These are phyloP conservation scores for Apeltes quadracus DNA, from an alignment of 2,113 vertebrate species.

Conservation along the genomic window DNA sequence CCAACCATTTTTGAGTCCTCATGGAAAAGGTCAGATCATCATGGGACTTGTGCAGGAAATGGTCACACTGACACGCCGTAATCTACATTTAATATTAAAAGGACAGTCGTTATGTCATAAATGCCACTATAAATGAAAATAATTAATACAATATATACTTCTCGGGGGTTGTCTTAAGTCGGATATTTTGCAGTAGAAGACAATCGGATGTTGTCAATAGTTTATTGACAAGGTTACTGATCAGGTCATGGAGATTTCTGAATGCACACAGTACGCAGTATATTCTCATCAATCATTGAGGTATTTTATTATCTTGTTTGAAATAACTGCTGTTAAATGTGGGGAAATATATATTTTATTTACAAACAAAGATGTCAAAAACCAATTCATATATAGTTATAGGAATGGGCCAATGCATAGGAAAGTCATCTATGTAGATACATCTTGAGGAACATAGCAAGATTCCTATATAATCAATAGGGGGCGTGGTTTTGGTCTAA, in stretches of 20 bases:
- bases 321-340: no score
- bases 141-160: not conserved
- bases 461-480: no score
- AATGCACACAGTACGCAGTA: no score
- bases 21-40: constrained; percentile 57
- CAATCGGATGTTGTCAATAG: not conserved
- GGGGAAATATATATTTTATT: no score
- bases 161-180: not conserved
- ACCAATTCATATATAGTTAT: no score
- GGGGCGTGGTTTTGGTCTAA: no score
- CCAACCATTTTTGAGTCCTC: constrained; percentile 29
- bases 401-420: no score
- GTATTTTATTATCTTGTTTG: no score
- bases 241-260: not conserved
- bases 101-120: not conserved
- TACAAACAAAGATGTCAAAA: no score
- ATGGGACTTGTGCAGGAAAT: constrained; percentile 5
- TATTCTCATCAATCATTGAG: no score
- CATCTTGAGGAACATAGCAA: no score
- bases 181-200: not conserved
- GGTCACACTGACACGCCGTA: constrained; percentile 12
- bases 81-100: constrained; percentile 48
- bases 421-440: no score
- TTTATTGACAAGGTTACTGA: not conserved
- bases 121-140: not conserved